Conservation (phyloP, 2,113 vertebrate species). For the Taxidea taxus region DNA sequence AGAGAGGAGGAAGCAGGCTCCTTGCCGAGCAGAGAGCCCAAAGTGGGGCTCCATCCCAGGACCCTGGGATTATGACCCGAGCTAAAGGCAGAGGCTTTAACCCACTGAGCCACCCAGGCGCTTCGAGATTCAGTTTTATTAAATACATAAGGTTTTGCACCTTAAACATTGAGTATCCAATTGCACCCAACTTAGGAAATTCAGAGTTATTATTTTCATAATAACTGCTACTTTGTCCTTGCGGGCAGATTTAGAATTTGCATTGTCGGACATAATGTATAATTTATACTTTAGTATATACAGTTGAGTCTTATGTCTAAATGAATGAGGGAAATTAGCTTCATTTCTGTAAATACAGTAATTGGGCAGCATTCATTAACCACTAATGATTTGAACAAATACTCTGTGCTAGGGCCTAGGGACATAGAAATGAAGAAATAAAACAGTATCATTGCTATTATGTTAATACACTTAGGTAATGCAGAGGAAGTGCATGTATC, state of each 20-base stretch:
- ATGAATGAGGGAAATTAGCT: slow-evolving; percentile 30
- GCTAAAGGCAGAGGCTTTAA: too few relatives aligned
- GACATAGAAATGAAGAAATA: not conserved
- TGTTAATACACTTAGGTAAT: not conserved
- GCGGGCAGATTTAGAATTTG: slow-evolving; percentile 26
- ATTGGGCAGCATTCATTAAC: not conserved
- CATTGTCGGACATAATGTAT: slow-evolving; percentile 2
- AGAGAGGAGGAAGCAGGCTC: too few relatives aligned
- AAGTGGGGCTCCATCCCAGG: too few relatives aligned
- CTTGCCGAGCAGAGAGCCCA: too few relatives aligned
- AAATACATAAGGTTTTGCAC: slow-evolving; percentile 16
- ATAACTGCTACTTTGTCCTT: not conserved
- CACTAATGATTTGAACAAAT: not conserved
- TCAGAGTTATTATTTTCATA: not conserved
- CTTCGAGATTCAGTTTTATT: slow-evolving; percentile 24
- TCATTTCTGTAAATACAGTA: slow-evolving; percentile 20
- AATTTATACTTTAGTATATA: slow-evolving; percentile 14
- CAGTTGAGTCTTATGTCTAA: slow-evolving; percentile 1
- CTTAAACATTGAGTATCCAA: slow-evolving; percentile 19
- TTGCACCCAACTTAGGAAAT: slow-evolving; percentile 17
- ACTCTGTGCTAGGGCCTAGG: not conserved
- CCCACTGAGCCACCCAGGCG: too few relatives aligned
- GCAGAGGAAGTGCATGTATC: not conserved
- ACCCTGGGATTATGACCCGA: too few relatives aligned
- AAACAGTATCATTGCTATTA: not conserved